Conservation (phyloP, 2,113 vertebrate species). For the Narcine bancroftii region DNA sequence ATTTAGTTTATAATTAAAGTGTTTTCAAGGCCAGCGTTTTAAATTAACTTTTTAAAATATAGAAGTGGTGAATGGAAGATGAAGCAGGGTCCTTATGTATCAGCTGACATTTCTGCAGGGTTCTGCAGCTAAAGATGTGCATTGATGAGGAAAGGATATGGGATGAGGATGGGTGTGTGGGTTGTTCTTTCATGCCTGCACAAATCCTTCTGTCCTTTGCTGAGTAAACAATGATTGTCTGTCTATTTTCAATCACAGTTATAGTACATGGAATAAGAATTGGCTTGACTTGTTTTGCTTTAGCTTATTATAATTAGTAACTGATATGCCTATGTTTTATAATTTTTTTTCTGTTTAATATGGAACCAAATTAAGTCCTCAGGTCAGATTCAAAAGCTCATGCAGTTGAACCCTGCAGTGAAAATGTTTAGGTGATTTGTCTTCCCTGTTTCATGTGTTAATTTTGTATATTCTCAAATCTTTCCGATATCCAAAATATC, state of each 20-base stretch:
- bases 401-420: background rate
- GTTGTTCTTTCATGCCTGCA: background rate
- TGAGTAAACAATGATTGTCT: background rate
- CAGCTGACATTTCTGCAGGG: background rate
- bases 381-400: background rate
- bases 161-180: too few relatives aligned
- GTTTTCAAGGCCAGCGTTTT: too few relatives aligned
- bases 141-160: background rate
- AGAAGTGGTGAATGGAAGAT: background rate
- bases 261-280: background rate
- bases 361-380: background rate
- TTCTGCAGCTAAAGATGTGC: background rate
- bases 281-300: background rate
- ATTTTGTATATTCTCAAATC: background rate
- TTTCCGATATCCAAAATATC: background rate
- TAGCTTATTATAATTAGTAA: background rate
- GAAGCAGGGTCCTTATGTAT: background rate
- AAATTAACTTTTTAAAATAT: too few relatives aligned
- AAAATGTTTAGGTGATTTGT: background rate
- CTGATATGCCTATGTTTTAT: background rate
- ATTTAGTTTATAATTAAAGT: too few relatives aligned
- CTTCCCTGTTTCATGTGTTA: background rate
- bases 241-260: background rate
- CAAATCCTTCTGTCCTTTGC: background rate
- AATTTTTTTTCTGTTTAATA: background rate